A percentile compares a stretch with the other conserved stretches of the same genome.
Conservation (phyloP, 2,113 vertebrate genomes). For the Sakesphorus luctuosus region DNA sequence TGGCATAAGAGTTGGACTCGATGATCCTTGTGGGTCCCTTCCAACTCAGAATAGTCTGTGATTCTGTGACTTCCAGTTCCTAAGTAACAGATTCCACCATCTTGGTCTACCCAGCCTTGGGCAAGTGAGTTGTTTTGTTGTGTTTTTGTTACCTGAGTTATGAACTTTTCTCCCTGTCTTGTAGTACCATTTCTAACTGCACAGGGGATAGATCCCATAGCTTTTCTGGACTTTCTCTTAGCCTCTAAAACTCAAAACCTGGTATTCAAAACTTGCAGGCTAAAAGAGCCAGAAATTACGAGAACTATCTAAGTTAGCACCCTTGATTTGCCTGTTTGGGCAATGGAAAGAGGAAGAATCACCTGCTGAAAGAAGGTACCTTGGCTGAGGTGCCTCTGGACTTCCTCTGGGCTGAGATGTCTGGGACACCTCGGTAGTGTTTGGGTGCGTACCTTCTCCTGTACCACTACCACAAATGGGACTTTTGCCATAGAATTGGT, state of each 20-base stretch:
- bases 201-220: neutral
- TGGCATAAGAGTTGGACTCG: no score
- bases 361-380: neutral
- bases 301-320: neutral
- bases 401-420: neutral
- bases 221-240: neutral
- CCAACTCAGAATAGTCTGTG: no score
- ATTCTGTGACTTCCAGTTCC: neutral
- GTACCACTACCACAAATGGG: neutral
- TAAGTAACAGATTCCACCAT: neutral
- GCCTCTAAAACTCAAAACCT: neutral
- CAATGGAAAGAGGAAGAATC: neutral
- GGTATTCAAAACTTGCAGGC: neutral
- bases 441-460: neutral
- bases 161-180: neutral
- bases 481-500: neutral
- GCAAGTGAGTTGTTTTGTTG: neutral
- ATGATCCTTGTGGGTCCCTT: no score
- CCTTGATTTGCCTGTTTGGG: neutral
- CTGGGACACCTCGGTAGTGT: rapidly evolving
- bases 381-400: no score
- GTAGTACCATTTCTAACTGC: neutral
- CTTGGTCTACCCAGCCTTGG: neutral
- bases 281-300: neutral
- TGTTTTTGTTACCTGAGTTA: neutral